Evolutionary conservation across 2,888 invertebrate genomes (phyloP).

Genomic region (Lagria hirta): DNA sequence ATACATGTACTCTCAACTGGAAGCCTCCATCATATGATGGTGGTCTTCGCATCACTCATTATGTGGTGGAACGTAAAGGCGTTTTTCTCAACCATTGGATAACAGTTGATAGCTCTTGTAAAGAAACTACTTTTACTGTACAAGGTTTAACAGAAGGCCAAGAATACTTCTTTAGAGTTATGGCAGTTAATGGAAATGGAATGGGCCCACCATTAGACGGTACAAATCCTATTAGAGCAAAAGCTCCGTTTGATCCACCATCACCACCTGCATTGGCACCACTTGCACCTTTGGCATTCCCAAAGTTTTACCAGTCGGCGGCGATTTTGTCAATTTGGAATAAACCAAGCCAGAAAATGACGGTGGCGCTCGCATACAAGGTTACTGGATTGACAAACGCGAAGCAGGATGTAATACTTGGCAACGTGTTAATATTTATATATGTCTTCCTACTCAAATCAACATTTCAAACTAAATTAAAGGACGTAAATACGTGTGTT

Average conservation of each 20-base stretch:
- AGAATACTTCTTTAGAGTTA: constrained; percentile 95
- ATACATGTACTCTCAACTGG: constrained; percentile 92
- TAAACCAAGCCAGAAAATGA: constrained; percentile 95
- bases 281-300: no score
- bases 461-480: constrained; percentile 96
- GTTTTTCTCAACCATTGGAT: constrained; percentile 87
- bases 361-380: constrained; percentile 93
- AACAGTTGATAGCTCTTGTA: constrained; percentile 77
- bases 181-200: constrained; percentile 97
- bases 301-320: constrained; percentile 90
- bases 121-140: constrained; percentile 84
- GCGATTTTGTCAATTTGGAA: constrained; percentile 94
- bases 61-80: constrained; percentile 93
- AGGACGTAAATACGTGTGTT: constrained; percentile 94
- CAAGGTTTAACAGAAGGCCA: constrained; percentile 95
- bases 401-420: constrained; percentile 87
- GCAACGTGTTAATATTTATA: constrained; percentile 83
- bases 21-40: constrained; percentile 93
- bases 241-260: constrained; percentile 85
- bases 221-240: constrained; percentile 85
- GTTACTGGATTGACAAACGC: constrained; percentile 99
- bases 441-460: constrained; percentile 83
- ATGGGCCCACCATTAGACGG: constrained; percentile 90
- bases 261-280: no score
- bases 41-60: constrained; percentile 87